Evolutionary conservation across 2,888 invertebrate species (phyloP).

Genomic region (Himalopsyche anomala): DNA sequence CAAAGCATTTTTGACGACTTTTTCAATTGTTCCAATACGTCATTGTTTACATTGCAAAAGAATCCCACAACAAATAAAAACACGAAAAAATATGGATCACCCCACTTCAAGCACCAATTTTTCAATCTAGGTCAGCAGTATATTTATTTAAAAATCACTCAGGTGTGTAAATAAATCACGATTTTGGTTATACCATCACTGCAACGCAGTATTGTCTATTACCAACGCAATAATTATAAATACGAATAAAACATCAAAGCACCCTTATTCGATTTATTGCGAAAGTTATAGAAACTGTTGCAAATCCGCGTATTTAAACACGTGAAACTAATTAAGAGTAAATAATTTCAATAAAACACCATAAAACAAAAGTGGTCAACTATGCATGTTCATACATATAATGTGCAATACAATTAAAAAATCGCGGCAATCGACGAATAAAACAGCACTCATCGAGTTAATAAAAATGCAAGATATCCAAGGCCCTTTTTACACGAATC

Average conservation of each 20-base stretch:
- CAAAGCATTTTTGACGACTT: not conserved
- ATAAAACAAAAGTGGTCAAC: not conserved
- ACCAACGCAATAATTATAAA: not conserved
- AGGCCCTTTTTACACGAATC: not conserved
- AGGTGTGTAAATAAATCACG: not conserved
- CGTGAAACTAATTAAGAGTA: not conserved
- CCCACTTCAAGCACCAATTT: not conserved
- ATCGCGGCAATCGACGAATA: slow-evolving; percentile 17
- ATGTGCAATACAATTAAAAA: slow-evolving; percentile 3
- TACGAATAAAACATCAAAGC: not conserved
- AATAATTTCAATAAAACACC: slow-evolving; percentile 3
- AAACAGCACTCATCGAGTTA: not conserved
- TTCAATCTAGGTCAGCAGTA: not conserved
- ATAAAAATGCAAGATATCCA: not conserved
- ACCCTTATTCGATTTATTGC: slow-evolving; percentile 2
- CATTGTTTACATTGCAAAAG: not conserved
- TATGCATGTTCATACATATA: not conserved
- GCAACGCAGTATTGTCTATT: not conserved
- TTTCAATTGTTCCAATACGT: not conserved
- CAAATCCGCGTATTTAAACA: too few relatives aligned
- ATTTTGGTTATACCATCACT: not conserved
- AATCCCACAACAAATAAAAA: not conserved
- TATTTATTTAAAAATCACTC: slow-evolving; percentile 2
- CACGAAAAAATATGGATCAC: slow-evolving; percentile 7
- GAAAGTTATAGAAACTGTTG: too few relatives aligned